Percentiles rank a stretch among this genome's conserved stretches.
These are phyloP conservation scores for Meta bourneti DNA, from an alignment of 2,888 invertebrate species.

Conservation along the genomic window DNA sequence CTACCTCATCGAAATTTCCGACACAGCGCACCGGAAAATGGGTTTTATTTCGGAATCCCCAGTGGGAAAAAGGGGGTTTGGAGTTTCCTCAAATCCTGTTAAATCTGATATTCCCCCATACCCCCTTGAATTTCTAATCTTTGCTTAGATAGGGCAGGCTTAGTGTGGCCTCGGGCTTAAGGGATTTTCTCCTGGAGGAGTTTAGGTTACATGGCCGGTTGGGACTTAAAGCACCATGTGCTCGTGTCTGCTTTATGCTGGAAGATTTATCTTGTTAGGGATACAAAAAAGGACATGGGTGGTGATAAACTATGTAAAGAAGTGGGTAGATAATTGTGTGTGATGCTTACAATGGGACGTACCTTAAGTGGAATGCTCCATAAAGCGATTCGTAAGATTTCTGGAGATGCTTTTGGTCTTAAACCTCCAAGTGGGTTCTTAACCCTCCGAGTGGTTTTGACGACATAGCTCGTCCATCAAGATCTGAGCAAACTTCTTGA, in stretches of 20 bases:
- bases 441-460: too few species aligned
- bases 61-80: background rate
- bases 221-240: background rate
- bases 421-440: too few species aligned
- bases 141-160: constrained; percentile 26
- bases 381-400: too few species aligned
- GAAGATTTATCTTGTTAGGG: too few species aligned
- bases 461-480: too few species aligned
- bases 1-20: constrained; percentile 45
- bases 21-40: constrained; percentile 32
- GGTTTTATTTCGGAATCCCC: constrained; percentile 23
- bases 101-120: constrained; percentile 42
- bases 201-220: constrained; percentile 7
- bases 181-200: background rate
- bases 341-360: too few species aligned
- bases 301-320: too few species aligned
- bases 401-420: too few species aligned
- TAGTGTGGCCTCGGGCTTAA: constrained; percentile 8
- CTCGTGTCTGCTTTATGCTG: background rate
- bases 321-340: too few species aligned
- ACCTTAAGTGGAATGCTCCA: too few species aligned
- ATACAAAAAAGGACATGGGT: too few species aligned
- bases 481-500: too few species aligned
- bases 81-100: constrained; percentile 49
- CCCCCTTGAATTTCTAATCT: constrained; percentile 65